Percentiles rank a stretch among this genome's conserved stretches.
Conservation (phyloP, 2,888 invertebrate genomes). For the Eupithecia subumbrata region DNA sequence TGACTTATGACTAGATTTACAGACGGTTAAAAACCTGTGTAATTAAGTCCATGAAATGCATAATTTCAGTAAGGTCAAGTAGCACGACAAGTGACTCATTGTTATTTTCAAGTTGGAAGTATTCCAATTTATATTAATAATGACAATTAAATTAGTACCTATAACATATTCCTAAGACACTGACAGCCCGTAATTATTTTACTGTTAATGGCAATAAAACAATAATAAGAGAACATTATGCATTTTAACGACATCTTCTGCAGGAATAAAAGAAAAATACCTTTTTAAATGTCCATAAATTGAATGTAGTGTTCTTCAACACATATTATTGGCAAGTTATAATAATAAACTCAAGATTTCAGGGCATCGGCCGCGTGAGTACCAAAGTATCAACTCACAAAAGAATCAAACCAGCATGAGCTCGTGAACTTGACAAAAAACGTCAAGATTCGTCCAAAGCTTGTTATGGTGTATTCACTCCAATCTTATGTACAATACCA, state of each 20-base stretch:
- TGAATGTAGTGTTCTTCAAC: constrained; percentile 2
- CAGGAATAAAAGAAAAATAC: not conserved
- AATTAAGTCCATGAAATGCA: constrained; percentile 3
- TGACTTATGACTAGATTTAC: not conserved
- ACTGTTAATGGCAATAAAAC: constrained; percentile 8
- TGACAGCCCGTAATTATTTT: not conserved
- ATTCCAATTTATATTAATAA: not conserved
- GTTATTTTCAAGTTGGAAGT: constrained; percentile 9
- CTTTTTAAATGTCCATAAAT: not conserved
- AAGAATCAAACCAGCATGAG: constrained; percentile 29
- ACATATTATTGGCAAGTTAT: constrained; percentile 10
- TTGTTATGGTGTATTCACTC: not conserved
- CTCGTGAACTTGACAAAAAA: constrained; percentile 40
- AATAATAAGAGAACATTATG: not conserved
- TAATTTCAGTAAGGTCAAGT: constrained; percentile 3
- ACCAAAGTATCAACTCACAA: constrained; percentile 19
- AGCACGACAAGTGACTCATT: constrained; percentile 1
- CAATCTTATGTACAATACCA: not conserved
- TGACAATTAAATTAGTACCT: not conserved
- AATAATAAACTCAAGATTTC: constrained; percentile 13
- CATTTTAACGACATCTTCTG: not conserved
- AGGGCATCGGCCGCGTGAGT: constrained; percentile 27
- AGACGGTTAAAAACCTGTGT: constrained; percentile 2
- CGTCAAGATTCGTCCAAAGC: constrained; percentile 35
- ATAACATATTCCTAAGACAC: not conserved